Conservation (phyloP, 35 echinoderm and acorn worm species). For the Chiridota heheva region DNA sequence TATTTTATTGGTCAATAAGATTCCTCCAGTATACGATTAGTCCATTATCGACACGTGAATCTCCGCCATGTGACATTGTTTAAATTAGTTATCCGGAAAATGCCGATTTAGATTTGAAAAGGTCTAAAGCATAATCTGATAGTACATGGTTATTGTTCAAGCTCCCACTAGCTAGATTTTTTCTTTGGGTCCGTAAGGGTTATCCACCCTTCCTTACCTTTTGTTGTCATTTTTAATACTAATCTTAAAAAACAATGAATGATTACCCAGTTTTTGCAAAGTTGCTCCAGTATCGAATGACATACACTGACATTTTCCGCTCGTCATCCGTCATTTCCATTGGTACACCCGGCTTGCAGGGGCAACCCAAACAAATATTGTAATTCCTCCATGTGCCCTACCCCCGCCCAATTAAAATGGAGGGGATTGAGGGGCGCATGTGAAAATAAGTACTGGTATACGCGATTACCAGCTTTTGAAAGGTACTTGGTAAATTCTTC, state of each 20-base stretch:
- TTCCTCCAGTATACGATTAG: too few species aligned
- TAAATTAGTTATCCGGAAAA: too few species aligned
- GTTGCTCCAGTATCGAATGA: slow-evolving; percentile 26
- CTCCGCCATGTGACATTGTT: too few species aligned
- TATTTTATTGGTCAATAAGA: too few species aligned
- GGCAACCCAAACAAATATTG: slow-evolving; percentile 35
- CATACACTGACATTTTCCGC: neutral
- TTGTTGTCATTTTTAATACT: neutral
- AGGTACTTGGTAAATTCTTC: slow-evolving; percentile 8
- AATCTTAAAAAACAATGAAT: neutral
- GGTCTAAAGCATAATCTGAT: too few species aligned
- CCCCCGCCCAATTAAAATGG: slow-evolving; percentile 8
- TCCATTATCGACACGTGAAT: too few species aligned
- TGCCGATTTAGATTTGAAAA: too few species aligned
- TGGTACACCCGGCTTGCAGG: slow-evolving; percentile 32
- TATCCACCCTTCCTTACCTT: neutral
- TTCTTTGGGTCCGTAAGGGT: too few species aligned
- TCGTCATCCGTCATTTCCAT: slow-evolving; percentile 16
- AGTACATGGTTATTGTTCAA: too few species aligned
- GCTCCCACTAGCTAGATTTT: too few species aligned
- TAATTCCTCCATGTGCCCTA: slow-evolving; percentile 38
- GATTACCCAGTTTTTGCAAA: slow-evolving; percentile 44
- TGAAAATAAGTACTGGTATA: slow-evolving; percentile 27
- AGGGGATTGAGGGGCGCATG: slow-evolving; percentile 7
- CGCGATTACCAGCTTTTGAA: slow-evolving; percentile 11